phyloP scores from a whole-genome alignment of 1,140 invertebrate genomes.

The Lepidurus apus region DNA sequence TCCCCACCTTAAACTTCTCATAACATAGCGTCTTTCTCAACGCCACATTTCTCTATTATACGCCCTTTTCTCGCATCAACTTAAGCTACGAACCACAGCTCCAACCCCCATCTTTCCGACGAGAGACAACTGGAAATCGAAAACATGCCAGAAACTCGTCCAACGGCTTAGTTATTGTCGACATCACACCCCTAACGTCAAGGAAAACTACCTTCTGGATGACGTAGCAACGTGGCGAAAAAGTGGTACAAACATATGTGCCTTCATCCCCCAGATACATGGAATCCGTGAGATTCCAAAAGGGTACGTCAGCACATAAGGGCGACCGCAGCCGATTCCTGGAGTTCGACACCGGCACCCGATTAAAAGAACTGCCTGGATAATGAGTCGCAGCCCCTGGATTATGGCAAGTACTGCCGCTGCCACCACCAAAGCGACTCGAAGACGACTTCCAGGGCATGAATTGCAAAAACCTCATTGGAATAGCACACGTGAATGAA shows the following conservation, averaged over 20 bases:
- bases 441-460: background rate
- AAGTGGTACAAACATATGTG: slow-evolving; percentile 56
- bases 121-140: background rate
- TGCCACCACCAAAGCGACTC: background rate
- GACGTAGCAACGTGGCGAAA: slow-evolving; percentile 55
- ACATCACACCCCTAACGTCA: background rate
- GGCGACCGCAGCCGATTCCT: background rate
- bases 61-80: background rate
- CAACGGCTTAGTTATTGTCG: background rate
- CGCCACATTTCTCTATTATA: background rate
- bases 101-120: too few relatives aligned
- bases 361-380: background rate
- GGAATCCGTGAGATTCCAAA: background rate
- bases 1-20: background rate
- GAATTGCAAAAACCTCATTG: background rate
- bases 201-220: slow-evolving; percentile 52
- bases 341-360: background rate
- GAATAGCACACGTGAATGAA: background rate
- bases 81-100: too few relatives aligned
- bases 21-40: background rate
- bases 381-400: background rate
- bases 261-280: slow-evolving; percentile 40
- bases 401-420: background rate
- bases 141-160: background rate
- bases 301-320: background rate